Evolutionary conservation across 1,140 invertebrate species (phyloP), one percentile per base, ranked within the genome.

Genomic region (Formica selysi): DNA sequence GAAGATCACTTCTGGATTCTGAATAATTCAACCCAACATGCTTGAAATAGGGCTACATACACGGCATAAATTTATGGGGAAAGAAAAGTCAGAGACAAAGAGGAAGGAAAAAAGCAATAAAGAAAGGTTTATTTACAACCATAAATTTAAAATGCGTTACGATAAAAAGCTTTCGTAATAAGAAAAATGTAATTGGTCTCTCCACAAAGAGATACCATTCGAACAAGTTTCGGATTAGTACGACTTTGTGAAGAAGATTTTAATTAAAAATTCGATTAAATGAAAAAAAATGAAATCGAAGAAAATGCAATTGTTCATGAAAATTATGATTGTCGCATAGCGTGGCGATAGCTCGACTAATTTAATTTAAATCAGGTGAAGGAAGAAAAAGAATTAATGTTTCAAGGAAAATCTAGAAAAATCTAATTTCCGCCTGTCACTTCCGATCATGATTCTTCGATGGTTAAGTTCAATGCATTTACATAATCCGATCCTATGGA

Each of bases 261-360:
- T 81, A 81, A 81, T 61, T 73, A 44, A 61, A 81, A 54, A 73
- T 13, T 81, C 36, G 59, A 71, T 81, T 81, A 81, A 44, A 61
- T 8, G 51, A 29, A 16, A 16, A 16, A 26, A 19, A 26, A 19
- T 11, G 26, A 11, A 68, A 19, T 16, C 11, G 32, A 81, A 29
- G 13, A 44, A 80, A 36, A 13, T 59, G 19, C 48, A 5, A 51
- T 51, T 26, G 54, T 32, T 81, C 13, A 32, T 29, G 54, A 71
- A 71, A 54, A 57, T 57, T 68, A n/a, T 8, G 19, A 38, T 29
- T 54, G 61, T 51, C 4, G 4, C 22, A 57, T 57, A 26, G 32
- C 16, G 48, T 29, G 4, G 29, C n/a, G 3, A 13, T 59, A 61
- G 6, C 8, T 61, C 19, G 10, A 10, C 29, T 44, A 44, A 73